Conservation (phyloP, 2,888 invertebrate genomes). For the Agrypnus murinus region DNA sequence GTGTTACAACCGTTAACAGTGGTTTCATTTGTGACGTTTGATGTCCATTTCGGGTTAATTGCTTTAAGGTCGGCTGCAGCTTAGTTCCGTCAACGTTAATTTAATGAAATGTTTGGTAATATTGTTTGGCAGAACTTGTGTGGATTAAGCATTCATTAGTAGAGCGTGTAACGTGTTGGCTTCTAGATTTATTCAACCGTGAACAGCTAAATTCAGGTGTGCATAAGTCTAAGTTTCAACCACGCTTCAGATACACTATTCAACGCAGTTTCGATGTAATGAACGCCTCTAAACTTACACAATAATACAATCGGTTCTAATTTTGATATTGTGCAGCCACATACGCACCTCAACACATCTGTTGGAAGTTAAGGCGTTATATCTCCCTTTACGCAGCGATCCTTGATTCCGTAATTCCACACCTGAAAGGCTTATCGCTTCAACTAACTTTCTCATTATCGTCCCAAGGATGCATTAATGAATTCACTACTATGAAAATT, state of each 20-base stretch:
- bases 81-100: conserved; percentile 31
- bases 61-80: conserved; percentile 48
- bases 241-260: conserved; percentile 21
- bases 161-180: conserved; percentile 29
- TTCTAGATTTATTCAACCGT: conserved; percentile 28
- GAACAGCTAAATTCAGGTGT: conserved; percentile 35
- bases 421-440: conserved; percentile 16
- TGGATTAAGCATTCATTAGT: conserved; percentile 38
- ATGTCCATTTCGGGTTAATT: conserved; percentile 51
- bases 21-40: conserved; percentile 51
- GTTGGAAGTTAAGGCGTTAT: conserved; percentile 18
- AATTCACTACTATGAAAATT: background rate
- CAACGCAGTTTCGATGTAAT: conserved; percentile 25
- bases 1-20: conserved; percentile 27
- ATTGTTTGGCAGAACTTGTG: conserved; percentile 37
- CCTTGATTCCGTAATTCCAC: conserved; percentile 16
- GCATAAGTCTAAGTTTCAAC: conserved; percentile 24
- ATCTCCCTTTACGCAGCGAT: conserved; percentile 23
- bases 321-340: conserved; percentile 30
- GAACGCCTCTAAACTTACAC: conserved; percentile 25
- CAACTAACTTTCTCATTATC: conserved; percentile 8
- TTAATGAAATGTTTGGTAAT: conserved; percentile 44
- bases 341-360: conserved; percentile 27
- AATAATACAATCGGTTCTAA: conserved; percentile 30
- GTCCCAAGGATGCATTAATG: background rate